Evolutionary conservation across 2,113 vertebrate genomes (phyloP).

Genomic region (Myodes glareolus): DNA sequence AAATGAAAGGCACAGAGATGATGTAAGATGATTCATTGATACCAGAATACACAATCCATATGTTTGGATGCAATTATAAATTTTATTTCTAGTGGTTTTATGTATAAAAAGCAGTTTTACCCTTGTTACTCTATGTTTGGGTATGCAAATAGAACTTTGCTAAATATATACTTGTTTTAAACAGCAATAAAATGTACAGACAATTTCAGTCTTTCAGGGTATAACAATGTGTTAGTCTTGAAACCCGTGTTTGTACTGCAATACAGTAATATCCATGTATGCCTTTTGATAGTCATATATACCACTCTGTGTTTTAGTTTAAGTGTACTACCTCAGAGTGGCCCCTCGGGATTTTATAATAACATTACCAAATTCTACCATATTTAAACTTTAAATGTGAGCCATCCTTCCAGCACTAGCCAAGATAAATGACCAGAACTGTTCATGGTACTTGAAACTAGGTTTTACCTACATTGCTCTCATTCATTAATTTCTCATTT

Average conservation of each 20-base stretch:
- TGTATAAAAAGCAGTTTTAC: not conserved
- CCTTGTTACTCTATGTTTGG: not conserved
- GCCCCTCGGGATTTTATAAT: not conserved
- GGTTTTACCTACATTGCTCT: not conserved
- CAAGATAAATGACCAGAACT: not conserved
- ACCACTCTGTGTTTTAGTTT: not conserved
- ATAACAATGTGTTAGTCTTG: not conserved
- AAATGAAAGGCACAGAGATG: not conserved
- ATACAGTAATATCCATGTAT: not conserved
- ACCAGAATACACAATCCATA: not conserved
- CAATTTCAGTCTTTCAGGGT: not conserved
- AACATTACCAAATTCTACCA: not conserved
- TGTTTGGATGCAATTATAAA: not conserved
- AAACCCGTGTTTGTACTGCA: rapidly evolving
- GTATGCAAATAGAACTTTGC: not conserved
- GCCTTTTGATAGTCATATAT: not conserved
- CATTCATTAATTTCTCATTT: not conserved
- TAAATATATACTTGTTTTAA: not conserved
- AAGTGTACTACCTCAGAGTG: not conserved
- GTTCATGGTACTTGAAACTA: not conserved
- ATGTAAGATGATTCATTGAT: conserved; percentile 23
- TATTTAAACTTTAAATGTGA: not conserved
- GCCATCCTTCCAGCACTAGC: not conserved
- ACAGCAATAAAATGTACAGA: not conserved
- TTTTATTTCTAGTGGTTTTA: not conserved